phyloP scores from a whole-genome alignment of 2,113 vertebrate genomes.

The human (Homo sapiens) region GRCh38 chr6:71018001-71018500 shows the following conservation, averaged over 20 bases:
- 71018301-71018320: not conserved
- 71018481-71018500: not conserved
- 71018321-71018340: not conserved
- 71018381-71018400: not conserved
- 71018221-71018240: not conserved
- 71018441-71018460: not conserved
- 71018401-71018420: not conserved
- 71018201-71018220: not conserved
- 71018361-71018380: not conserved
- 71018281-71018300: not conserved
- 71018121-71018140: not conserved
- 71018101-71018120: not conserved
- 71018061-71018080: not conserved
- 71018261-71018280: not conserved
- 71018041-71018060: not conserved
- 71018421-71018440: not conserved
- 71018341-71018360: not conserved
- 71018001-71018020: not conserved
- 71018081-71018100: not conserved
- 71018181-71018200: not conserved
- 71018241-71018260: not conserved
- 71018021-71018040: not conserved
- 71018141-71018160: not conserved
- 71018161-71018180: not conserved
- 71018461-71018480: not conserved